These are phyloP conservation scores for Panzeria rudis DNA, from an alignment of 2,888 invertebrate species.

Conservation along the genomic window DNA sequence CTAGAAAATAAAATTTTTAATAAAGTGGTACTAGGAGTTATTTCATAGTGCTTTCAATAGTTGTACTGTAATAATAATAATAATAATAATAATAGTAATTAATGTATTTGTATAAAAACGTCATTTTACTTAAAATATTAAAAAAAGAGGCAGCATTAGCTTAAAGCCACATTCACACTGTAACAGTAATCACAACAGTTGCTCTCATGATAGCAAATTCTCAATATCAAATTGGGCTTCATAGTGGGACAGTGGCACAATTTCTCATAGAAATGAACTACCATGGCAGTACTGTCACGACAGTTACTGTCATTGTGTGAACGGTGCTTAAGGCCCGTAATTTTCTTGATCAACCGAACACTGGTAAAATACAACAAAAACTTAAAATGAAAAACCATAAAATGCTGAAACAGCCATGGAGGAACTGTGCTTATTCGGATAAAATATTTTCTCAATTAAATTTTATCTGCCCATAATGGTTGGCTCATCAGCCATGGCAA, in stretches of 20 bases:
- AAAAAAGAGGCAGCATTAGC: conserved; percentile 46
- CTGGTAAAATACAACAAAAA: conserved; percentile 32
- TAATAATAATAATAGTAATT: neutral
- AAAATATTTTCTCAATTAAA: neutral
- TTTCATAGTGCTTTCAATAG: neutral
- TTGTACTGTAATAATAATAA: conserved; percentile 9
- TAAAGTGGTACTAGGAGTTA: neutral
- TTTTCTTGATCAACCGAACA: conserved; percentile 39
- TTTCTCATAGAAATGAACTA: too few relatives aligned
- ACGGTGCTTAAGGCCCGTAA: conserved; percentile 6
- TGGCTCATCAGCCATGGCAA: conserved; percentile 93
- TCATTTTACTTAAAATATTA: conserved; percentile 45
- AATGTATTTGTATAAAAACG: conserved; percentile 56
- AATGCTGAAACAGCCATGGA: conserved; percentile 67
- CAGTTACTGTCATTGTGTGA: too few relatives aligned
- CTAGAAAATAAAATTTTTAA: neutral
- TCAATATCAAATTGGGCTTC: too few relatives aligned
- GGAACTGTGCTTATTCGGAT: conserved; percentile 51
- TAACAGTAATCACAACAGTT: too few relatives aligned
- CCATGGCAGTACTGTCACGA: too few relatives aligned
- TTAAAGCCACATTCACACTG: too few relatives aligned
- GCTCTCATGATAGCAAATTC: too few relatives aligned
- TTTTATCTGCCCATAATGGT: conserved; percentile 88
- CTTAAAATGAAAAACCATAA: conserved; percentile 57
- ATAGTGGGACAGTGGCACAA: too few relatives aligned